Percentiles rank a stretch among this genome's conserved stretches.
phyloP scores from a whole-genome alignment of 2,888 invertebrate genomes.

The Phymatocera aterrima region DNA sequence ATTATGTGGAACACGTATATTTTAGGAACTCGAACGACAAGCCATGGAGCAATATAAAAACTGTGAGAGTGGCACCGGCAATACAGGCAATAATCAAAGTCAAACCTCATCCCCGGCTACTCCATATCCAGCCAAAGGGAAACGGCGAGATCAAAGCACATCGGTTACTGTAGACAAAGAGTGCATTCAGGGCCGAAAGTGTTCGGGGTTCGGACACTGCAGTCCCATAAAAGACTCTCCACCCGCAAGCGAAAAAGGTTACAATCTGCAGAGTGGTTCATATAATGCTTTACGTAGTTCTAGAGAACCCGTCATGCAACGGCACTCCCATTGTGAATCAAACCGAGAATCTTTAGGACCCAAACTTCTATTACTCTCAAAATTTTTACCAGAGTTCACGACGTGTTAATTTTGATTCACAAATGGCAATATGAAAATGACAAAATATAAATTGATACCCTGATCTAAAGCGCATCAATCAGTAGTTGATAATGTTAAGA shows the following conservation, averaged over 20 bases:
- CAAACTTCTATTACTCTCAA: neutral
- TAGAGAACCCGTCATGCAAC: neutral
- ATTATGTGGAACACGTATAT: neutral
- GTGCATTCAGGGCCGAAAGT: conserved; percentile 45
- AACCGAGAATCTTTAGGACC: neutral
- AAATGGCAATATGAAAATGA: neutral
- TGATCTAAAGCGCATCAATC: neutral
- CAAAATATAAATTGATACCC: neutral
- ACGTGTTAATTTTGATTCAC: neutral
- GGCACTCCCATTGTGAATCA: neutral
- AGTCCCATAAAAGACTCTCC: conserved; percentile 48
- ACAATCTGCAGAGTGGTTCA: conserved; percentile 31
- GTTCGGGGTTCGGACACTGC: conserved; percentile 56
- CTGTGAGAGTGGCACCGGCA: conserved; percentile 51
- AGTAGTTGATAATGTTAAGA: neutral
- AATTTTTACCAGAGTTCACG: neutral
- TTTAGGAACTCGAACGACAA: conserved; percentile 69
- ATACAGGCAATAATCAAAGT: conserved; percentile 8
- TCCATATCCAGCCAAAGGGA: conserved; percentile 1
- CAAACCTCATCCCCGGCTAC: neutral
- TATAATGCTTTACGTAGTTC: neutral
- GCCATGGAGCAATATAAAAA: conserved; percentile 68
- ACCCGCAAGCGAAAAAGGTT: conserved; percentile 45
- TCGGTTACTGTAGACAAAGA: conserved; percentile 25
- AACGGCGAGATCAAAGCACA: neutral